A percentile compares a stretch with the other conserved stretches of the same genome.
These are phyloP conservation scores for Hydropsyche tenuis DNA, from an alignment of 1,140 invertebrate species.

Conservation along the genomic window DNA sequence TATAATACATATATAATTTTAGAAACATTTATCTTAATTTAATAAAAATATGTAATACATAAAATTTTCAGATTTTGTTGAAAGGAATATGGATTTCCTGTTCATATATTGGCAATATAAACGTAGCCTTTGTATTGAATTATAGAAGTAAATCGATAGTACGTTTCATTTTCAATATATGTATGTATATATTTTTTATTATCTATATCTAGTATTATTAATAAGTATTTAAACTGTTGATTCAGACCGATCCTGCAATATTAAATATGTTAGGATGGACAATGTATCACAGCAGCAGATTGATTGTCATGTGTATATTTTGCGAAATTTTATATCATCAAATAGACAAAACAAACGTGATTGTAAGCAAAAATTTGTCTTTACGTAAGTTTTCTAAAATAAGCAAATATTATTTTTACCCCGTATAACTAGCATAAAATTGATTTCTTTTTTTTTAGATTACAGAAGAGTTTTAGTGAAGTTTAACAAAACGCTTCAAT, in stretches of 20 bases:
- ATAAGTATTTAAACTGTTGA: neutral
- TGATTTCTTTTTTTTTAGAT: neutral
- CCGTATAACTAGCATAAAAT: too few relatives aligned
- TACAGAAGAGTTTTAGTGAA: neutral
- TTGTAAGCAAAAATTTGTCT: neutral
- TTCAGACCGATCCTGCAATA: neutral
- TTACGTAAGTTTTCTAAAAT: too few relatives aligned
- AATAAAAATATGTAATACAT: too few relatives aligned
- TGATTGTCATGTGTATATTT: neutral
- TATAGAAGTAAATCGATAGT: too few relatives aligned
- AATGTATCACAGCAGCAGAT: neutral
- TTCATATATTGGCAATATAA: neutral
- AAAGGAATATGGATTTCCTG: neutral
- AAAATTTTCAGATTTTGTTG: neutral
- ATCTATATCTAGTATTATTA: neutral
- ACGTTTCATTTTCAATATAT: neutral
- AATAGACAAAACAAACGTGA: neutral
- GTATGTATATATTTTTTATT: neutral
- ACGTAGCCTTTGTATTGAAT: neutral
- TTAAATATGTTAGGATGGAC: neutral
- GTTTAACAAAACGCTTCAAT: neutral
- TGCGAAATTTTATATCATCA: constrained; percentile 1
- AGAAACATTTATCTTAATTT: too few relatives aligned
- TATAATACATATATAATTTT: too few relatives aligned
- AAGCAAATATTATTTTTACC: too few relatives aligned